Percentiles rank a stretch among this genome's conserved stretches.
Conservation (phyloP, 2,113 vertebrate genomes). For the Hippocampus guttulatus region DNA sequence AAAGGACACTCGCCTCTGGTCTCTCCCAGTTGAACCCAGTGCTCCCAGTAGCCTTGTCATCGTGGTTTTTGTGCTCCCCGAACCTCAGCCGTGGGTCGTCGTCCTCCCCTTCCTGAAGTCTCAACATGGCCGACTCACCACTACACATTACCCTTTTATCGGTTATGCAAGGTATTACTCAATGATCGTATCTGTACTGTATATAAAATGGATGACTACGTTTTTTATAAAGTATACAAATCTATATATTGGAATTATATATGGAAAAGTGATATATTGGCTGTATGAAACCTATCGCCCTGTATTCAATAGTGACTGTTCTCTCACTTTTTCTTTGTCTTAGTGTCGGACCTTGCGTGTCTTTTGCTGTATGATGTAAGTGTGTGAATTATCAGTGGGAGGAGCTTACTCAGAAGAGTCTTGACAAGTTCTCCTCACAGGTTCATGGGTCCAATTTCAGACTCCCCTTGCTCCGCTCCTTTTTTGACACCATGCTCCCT, state of each 20-base stretch:
- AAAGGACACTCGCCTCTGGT: slow-evolving; percentile 61
- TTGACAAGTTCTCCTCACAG: slow-evolving; percentile 63
- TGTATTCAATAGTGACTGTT: slow-evolving; percentile 77
- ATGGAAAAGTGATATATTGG: slow-evolving; percentile 74
- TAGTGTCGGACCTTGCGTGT: slow-evolving; percentile 62
- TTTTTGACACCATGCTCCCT: slow-evolving; percentile 59
- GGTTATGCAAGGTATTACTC: slow-evolving; percentile 81
- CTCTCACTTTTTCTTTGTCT: slow-evolving; percentile 65
- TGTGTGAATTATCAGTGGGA: slow-evolving; percentile 59
- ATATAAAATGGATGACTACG: slow-evolving; percentile 77
- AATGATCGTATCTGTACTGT: slow-evolving; percentile 75
- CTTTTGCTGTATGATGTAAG: slow-evolving; percentile 60
- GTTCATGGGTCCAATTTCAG: slow-evolving; percentile 70
- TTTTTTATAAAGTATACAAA: slow-evolving; percentile 76
- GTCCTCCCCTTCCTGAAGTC: slow-evolving; percentile 54
- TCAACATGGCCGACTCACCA: slow-evolving; percentile 51
- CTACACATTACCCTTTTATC: slow-evolving; percentile 67
- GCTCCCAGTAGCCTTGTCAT: slow-evolving; percentile 73
- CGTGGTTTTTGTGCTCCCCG: slow-evolving; percentile 67
- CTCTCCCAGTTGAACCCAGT: slow-evolving; percentile 65
- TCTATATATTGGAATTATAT: slow-evolving; percentile 77
- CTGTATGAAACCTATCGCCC: slow-evolving; percentile 73
- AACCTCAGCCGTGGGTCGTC: slow-evolving; percentile 72
- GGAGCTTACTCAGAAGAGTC: slow-evolving; percentile 48
- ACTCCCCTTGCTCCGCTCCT: slow-evolving; percentile 43